These are phyloP conservation scores for Eriosoma lanigerum DNA, from an alignment of 1,140 invertebrate genomes.

Conservation along the genomic window DNA sequence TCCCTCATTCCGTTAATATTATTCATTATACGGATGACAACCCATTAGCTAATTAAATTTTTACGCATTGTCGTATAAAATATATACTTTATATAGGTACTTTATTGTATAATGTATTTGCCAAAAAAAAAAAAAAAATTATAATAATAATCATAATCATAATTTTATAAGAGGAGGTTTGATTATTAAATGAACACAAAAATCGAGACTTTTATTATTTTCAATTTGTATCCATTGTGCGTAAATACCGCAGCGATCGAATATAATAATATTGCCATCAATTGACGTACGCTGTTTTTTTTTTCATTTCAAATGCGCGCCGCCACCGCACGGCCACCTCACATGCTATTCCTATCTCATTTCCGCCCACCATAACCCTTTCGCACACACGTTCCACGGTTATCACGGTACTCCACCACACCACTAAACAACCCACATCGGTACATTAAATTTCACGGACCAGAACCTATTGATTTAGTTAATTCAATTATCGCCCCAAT, in stretches of 20 bases:
- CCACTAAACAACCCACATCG: background rate
- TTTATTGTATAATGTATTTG: background rate
- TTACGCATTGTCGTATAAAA: background rate
- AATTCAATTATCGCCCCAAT: slow-evolving; percentile 21
- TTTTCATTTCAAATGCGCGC: background rate
- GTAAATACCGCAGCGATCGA: background rate
- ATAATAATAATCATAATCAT: background rate
- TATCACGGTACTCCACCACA: too few species aligned
- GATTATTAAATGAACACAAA: slow-evolving; percentile 21
- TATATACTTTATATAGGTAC: too few species aligned
- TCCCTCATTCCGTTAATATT: background rate
- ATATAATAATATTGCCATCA: background rate
- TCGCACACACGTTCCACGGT: too few species aligned
- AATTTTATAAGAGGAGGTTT: background rate
- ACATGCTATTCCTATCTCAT: background rate
- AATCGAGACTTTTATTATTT: slow-evolving; percentile 20
- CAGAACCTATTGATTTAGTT: slow-evolving; percentile 7
- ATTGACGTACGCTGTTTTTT: background rate
- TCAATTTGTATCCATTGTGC: background rate
- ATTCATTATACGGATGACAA: slow-evolving; percentile 11
- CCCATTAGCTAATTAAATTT: slow-evolving; percentile 43
- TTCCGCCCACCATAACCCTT: too few species aligned
- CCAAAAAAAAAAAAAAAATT: slow-evolving; percentile 8
- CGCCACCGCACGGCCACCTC: background rate
- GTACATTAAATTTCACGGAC: background rate